Evolutionary conservation across 2,113 vertebrate genomes (phyloP).

Genomic region (Muscicapa adusta): DNA sequence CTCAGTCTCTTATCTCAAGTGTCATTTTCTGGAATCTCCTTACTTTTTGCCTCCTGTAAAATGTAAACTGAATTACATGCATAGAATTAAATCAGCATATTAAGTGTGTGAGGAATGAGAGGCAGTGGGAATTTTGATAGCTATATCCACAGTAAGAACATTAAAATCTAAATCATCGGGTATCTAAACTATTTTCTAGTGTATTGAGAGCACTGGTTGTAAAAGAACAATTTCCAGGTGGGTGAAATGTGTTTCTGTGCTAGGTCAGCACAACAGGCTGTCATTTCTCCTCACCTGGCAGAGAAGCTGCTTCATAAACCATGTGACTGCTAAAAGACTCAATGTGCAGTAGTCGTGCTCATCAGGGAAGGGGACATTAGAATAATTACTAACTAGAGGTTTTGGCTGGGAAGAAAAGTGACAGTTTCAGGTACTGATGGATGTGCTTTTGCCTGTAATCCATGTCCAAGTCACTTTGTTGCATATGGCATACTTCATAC

Average conservation of each 20-base stretch:
- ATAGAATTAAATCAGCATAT: conserved; percentile 40
- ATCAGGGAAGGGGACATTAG: background rate
- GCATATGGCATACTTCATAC: background rate
- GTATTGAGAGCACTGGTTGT: background rate
- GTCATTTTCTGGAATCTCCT: conserved; percentile 31
- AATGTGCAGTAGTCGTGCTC: background rate
- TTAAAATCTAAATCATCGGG: background rate
- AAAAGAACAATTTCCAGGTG: background rate
- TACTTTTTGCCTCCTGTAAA: conserved; percentile 30
- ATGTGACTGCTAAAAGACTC: background rate
- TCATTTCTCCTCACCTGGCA: background rate
- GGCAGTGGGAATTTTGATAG: background rate
- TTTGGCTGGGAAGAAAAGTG: background rate
- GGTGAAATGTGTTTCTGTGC: background rate
- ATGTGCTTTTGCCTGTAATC: background rate
- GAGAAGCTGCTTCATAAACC: background rate
- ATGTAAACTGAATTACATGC: conserved; percentile 35
- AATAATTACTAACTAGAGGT: background rate
- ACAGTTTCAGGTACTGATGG: background rate
- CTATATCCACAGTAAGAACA: background rate
- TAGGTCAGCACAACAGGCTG: background rate
- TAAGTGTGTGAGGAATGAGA: conserved; percentile 12
- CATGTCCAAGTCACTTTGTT: background rate
- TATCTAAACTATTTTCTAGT: background rate
- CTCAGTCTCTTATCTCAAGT: conserved; percentile 29